Evolutionary conservation across 2,888 invertebrate genomes (phyloP).

Genomic region (Drosophila niveifrons): DNA sequence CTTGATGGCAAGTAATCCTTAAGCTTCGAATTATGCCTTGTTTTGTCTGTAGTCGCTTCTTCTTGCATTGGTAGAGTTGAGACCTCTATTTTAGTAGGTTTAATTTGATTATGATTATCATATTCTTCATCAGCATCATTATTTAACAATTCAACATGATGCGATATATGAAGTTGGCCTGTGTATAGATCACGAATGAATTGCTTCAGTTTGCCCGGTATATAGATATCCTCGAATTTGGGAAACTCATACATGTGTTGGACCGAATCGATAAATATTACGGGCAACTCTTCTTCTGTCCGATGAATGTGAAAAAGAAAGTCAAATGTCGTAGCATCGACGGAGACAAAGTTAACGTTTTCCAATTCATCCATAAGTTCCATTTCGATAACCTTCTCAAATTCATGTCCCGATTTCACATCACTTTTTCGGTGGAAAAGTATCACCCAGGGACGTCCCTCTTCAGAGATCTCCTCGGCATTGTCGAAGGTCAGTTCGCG

Average conservation of each 20-base stretch:
- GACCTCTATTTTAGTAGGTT: not conserved
- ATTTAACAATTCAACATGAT: too few relatives aligned
- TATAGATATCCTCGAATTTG: conserved; percentile 90
- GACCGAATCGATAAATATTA: conserved; percentile 98
- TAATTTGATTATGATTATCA: not conserved
- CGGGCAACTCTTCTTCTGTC: conserved; percentile 92
- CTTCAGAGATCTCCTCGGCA: conserved; percentile 98
- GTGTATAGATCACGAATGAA: conserved; percentile 96
- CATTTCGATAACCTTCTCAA: conserved; percentile 90
- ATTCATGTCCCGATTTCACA: conserved; percentile 91
- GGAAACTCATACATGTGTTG: conserved; percentile 98
- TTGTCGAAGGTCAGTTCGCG: conserved; percentile 99
- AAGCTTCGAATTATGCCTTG: conserved; percentile 96
- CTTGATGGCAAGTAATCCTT: conserved; percentile 97
- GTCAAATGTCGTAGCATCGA: conserved; percentile 96
- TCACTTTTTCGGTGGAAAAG: conserved; percentile 95
- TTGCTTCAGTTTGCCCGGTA: conserved; percentile 91
- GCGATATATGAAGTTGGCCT: conserved; percentile 82
- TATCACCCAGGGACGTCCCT: conserved; percentile 97
- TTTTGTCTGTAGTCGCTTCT: not conserved
- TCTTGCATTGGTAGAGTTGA: not conserved
- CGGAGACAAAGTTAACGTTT: conserved; percentile 96
- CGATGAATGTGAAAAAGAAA: conserved; percentile 98
- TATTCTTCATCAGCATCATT: not conserved
- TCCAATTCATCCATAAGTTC: conserved; percentile 94